Evolutionary conservation across 2,888 invertebrate species (phyloP), one percentile per base, ranked within the genome.

Genomic region (Rhynchonema sp.): DNA sequence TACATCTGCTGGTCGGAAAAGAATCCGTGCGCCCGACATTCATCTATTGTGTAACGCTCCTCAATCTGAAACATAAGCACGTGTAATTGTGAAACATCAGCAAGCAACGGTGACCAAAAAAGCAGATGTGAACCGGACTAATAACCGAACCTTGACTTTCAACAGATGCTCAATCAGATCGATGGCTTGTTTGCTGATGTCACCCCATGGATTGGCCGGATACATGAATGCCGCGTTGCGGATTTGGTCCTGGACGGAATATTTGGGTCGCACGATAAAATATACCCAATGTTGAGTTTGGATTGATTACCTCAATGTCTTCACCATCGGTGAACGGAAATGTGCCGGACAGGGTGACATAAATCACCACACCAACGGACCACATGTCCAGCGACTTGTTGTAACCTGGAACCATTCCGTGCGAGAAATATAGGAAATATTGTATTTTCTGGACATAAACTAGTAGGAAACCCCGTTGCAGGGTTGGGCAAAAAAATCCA

Each of bases 201-300:
- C 88, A 71, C 86, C 85, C 96, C 96, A 98, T 0, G 94, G 92
- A 75, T 84, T 84, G n/a, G 88, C 85, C 52, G 98, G 98, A 79
- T 96, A 98, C 96, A 98, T 98, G 76, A 98, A 98, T 59, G 91
- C 91, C 27, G 96, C 96, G 79, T 98, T 98, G 78, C 94, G 92
- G 67, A 98, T 98, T 79, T 98, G 98, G 75, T 96, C 94, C 75
- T n/a, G n/a, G n/a, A n/a, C n/a, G n/a, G n/a, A n/a, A 89, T 86
- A 70, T 98, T 96, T 75, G 98, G 94, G 77, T 94, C 94, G 9
- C 46, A 1, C 13, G 27, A 55, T 22, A 57, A 1, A 17, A n/a
- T 17, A 30, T 6, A 57, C 20, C 13, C 23, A 25, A 9, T 38
- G 56, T 17, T 25, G 25, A 20, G 2, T 52, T 9, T 27, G 1